Evolutionary conservation across 1,140 invertebrate species (phyloP), one percentile per base, ranked within the genome.

Genomic region (Proales similis): DNA sequence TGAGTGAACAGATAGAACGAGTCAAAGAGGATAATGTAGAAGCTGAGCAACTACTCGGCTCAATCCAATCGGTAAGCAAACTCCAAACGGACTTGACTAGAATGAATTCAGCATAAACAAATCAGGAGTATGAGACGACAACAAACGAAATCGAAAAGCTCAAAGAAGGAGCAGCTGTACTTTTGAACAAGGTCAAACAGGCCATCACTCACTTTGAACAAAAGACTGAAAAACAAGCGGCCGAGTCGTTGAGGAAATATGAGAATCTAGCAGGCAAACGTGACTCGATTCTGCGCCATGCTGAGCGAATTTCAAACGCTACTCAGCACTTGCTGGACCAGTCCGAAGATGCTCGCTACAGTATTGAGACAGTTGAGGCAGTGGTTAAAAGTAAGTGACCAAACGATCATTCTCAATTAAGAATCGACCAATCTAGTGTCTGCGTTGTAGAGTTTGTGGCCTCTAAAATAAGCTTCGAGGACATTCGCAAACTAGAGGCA

Each of bases 291-390:
- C 20, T 57, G 17, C 39, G 32, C 11, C 19, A 57, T 19, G 38
- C 51, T 20, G 51, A 57, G 32, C 32, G n/a, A 20, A 9, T 57
- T 9, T 42, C 36, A 6, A 57, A 57, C 14, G 14, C 36, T 17
- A 57, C 51, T 24, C 51, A 57, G 29, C n/a, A 57, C 17, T 57
- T 57, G 32, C 12, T 57, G 2, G 51, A 57, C 32, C 27, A 38
- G 6, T 42, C 51, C 5, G 45, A 57, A 11, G 45, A 57, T 57
- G 51, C 38, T 9, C 20, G 39, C 1, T 36, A 57, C 9, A 26
- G 27, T 57, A 42, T 57, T n/a, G 5, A 42, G 11, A 57, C 17
- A 24, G 32, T 57, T 4, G 45, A 57, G 17, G 30, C 39, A 57
- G 27, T 42, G 32, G 27, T 42, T 3, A 24, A 24, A 57, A 42